Evolutionary conservation across 2,888 invertebrate species (phyloP), one percentile per base, ranked within the genome.

Genomic region (Torymus texanus): DNA sequence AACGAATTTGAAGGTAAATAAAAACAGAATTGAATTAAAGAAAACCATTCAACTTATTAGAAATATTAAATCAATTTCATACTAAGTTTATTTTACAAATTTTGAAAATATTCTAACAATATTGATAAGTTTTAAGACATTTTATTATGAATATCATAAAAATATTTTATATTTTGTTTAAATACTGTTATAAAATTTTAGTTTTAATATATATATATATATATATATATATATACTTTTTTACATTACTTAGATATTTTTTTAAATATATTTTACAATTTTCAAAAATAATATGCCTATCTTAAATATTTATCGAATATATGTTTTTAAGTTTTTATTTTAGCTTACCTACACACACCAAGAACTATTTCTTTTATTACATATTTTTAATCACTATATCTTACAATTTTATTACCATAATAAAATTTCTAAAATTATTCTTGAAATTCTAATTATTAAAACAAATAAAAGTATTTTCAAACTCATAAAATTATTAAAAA

Each of bases 1-100:
- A 21, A 97, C 97, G n/a, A 94, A 94, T 65, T 92, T 98, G 63
- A 94, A 97, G 93, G 96, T 95, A 88, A 87, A 66, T 51, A 77
- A 62, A 65, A 71, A 53, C 11, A 8, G 18, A 50, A 63, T 56
- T 74, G 24, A 62, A 59, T 58, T 29, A 16, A 16, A 55, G 51
- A 56, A 66, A 41, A 4, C 41, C 21, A 66, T 66, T n/a, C 29
- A 29, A 3, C 29, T 73, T 78, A 68, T 74, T 68, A 68, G 68
- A 73, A 78, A 79, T 41, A 75, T n/a, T 73, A 18, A 53, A 41
- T 55, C 51, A 75, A 18, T 29, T 62, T 62, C 8, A 50, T 58
- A 62, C n/a, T 24, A 67, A 55, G 18, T 59, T 59, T 66, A 68
- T 71, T 74, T 1, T 18, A 75, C 59, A 67, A 51, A 61, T 67